phyloP scores from a whole-genome alignment of 2,113 vertebrate genomes.

The Sinocyclocheilus grahami region DNA sequence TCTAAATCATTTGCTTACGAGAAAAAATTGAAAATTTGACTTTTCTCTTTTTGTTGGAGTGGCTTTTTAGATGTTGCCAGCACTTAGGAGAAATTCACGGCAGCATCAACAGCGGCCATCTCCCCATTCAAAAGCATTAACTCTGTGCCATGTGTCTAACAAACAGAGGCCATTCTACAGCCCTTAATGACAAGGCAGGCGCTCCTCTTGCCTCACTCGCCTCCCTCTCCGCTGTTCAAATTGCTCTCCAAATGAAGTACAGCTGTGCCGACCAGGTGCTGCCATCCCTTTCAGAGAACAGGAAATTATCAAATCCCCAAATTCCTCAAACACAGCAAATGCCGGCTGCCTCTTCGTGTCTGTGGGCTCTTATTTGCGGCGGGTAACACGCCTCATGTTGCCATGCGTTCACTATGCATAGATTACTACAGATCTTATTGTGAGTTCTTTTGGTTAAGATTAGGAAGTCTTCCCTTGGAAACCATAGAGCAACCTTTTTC shows the following conservation, averaged over 20 bases:
- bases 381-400: constrained; percentile 20
- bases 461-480: background rate
- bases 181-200: constrained; percentile 99
- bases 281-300: constrained; percentile 98
- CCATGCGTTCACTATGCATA: constrained; percentile 24
- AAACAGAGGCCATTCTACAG: constrained; percentile 99
- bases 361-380: constrained; percentile 49
- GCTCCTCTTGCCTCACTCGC: constrained; percentile 88
- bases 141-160: constrained; percentile 99
- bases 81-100: constrained; percentile 81
- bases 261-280: constrained; percentile 99
- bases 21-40: constrained; percentile 69
- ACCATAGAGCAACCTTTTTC: background rate
- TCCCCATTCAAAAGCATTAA: constrained; percentile 96
- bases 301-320: constrained; percentile 99
- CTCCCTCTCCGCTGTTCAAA: constrained; percentile 95
- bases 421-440: constrained; percentile 1
- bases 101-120: constrained; percentile 77
- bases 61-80: constrained; percentile 79
- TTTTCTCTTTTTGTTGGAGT: constrained; percentile 67
- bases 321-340: constrained; percentile 97
- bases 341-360: constrained; percentile 85
- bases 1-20: constrained; percentile 74
- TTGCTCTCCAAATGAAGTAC: constrained; percentile 99
- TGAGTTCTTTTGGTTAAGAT: background rate